These are phyloP conservation scores for Exocentrus adspersus DNA, from an alignment of 2,888 invertebrate species.

Conservation along the genomic window DNA sequence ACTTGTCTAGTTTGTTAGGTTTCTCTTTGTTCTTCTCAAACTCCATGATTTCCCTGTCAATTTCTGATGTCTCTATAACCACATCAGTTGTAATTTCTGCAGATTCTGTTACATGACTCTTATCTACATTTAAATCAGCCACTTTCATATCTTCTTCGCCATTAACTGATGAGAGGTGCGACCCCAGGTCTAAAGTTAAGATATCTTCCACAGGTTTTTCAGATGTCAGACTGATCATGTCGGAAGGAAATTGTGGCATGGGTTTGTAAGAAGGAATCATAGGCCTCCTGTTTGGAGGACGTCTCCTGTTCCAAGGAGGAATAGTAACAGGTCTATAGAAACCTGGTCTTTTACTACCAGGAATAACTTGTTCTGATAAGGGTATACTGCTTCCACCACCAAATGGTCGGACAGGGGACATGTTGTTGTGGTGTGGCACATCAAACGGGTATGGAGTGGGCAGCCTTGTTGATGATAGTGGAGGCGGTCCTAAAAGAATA, in stretches of 20 bases:
- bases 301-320: constrained; percentile 71
- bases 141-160: constrained; percentile 48
- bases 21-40: constrained; percentile 62
- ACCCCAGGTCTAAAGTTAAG: constrained; percentile 58
- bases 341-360: constrained; percentile 67
- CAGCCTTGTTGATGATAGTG: constrained; percentile 66
- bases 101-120: constrained; percentile 46
- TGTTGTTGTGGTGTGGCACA: constrained; percentile 70
- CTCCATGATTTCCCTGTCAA: constrained; percentile 51
- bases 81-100: constrained; percentile 50
- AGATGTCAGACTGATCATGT: constrained; percentile 57
- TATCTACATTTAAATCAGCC: constrained; percentile 54
- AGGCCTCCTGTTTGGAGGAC: constrained; percentile 65
- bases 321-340: constrained; percentile 65
- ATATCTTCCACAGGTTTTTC: constrained; percentile 60
- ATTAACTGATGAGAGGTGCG: constrained; percentile 51
- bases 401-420: constrained; percentile 68
- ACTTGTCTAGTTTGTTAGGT: constrained; percentile 56
- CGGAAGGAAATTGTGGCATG: constrained; percentile 65
- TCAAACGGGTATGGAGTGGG: constrained; percentile 83
- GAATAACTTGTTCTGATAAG: constrained; percentile 76
- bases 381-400: constrained; percentile 63
- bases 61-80: constrained; percentile 45
- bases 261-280: constrained; percentile 74
- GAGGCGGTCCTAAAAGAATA: constrained; percentile 60